Evolutionary conservation across 2,113 vertebrate genomes (phyloP), one percentile per base, ranked within the genome.

Genomic region (Danionella cerebrum): DNA sequence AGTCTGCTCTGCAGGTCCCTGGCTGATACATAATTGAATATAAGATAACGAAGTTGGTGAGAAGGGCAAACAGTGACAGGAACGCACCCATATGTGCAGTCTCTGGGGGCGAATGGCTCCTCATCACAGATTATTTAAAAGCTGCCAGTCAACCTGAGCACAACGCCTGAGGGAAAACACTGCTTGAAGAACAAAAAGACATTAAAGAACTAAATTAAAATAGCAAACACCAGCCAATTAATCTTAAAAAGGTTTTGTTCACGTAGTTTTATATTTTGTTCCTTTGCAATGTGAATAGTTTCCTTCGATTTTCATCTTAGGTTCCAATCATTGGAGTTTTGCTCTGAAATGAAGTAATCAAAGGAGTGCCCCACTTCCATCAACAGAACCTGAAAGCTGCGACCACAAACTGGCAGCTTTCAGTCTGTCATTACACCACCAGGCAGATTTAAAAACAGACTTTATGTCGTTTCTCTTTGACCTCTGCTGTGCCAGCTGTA

Each of bases 11-110:
- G 59, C 24, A 45, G 68, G 62, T 65, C 65, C 29, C 54, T n/a
- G 67, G 57, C 59, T 70, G 63, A 52, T 59, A 21, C 68, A 53
- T 71, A 77, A 73, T 73, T 73, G 51, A 54, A 71, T 73, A 64
- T 53, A 67, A 55, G 55, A 73, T 65, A 65, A 70, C 41, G 22
- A 35, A 67, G 33, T 59, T 70, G 38, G 41, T 13, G 39, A 50
- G 71, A 70, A 70, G 71, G 71, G 67, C 67, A 70, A 67, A 73
- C 44, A 21, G 57, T 67, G 48, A 50, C 65, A 65, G 21, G 12
- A 21, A 38, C 51, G 33, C 60, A 27, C 60, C 67, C 57, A 8
- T 45, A 25, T 24, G 14, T 8, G 2, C 5, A 35, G 21, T 59
- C 66, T 70, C 65, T 29, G 38, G 39, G 39, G 33, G 6, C n/a